A percentile compares a stretch with the other conserved stretches of the same genome.
These are phyloP conservation scores for Gisinianus flammeolus DNA, from an alignment of 2,888 invertebrate genomes.

Conservation along the genomic window DNA sequence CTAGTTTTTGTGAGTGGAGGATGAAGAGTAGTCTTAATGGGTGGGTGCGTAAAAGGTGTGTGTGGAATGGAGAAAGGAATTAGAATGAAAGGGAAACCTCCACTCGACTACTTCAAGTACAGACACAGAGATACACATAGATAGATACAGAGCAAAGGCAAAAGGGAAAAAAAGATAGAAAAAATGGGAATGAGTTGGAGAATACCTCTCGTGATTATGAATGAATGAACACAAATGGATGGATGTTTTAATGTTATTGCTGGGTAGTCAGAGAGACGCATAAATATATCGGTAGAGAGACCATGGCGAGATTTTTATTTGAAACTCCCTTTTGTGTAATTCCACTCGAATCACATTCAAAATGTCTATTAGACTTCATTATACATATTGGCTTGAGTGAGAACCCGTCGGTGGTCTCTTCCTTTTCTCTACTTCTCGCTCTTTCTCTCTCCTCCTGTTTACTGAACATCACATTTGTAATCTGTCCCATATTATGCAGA, in stretches of 20 bases:
- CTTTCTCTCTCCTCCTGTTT: neutral
- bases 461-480: neutral
- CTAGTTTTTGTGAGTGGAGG: no score
- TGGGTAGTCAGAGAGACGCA: slow-evolving; percentile 6
- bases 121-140: slow-evolving; percentile 3
- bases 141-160: slow-evolving; percentile 2
- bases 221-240: slow-evolving; percentile 39
- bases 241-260: slow-evolving; percentile 25
- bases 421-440: neutral
- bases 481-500: neutral
- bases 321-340: slow-evolving; percentile 34
- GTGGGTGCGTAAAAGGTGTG: no score
- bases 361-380: slow-evolving; percentile 36
- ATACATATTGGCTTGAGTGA: slow-evolving; percentile 25
- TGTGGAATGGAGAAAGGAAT: neutral
- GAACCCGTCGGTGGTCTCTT: slow-evolving; percentile 39
- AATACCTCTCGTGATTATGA: slow-evolving; percentile 36
- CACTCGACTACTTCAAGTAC: neutral
- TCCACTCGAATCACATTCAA: slow-evolving; percentile 19
- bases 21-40: no score
- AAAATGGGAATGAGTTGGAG: neutral
- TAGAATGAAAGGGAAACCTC: slow-evolving; percentile 7
- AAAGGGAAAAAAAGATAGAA: neutral
- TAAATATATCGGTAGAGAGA: slow-evolving; percentile 16
- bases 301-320: slow-evolving; percentile 36